Evolutionary conservation across 2,113 vertebrate species (phyloP).

Genomic region (Mungos mungo): DNA sequence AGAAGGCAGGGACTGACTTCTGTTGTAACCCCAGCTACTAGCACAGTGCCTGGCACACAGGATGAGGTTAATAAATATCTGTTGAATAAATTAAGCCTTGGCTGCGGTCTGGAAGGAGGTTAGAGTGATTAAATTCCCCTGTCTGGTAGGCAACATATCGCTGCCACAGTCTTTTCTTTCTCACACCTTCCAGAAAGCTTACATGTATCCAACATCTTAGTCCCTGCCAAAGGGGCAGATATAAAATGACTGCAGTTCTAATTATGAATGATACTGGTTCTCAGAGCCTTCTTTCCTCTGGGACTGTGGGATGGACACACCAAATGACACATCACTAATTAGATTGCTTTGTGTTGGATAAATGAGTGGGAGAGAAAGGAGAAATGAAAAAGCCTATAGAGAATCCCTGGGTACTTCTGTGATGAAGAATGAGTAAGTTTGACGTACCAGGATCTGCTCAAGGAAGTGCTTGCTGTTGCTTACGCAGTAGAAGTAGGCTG

Average conservation of each 20-base stretch:
- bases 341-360: not conserved
- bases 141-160: not conserved
- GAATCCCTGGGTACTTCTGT: not conserved
- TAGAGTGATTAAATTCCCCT: not conserved
- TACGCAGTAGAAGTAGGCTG: constrained; percentile 94
- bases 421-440: not conserved
- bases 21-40: not conserved
- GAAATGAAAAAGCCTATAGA: not conserved
- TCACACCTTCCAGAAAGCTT: not conserved
- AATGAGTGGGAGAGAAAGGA: constrained; percentile 1
- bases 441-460: constrained; percentile 93
- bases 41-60: not conserved
- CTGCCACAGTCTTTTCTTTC: not conserved
- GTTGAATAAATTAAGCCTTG: constrained; percentile 9
- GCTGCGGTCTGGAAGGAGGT: not conserved
- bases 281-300: not conserved
- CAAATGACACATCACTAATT: not conserved
- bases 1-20: not conserved
- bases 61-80: not conserved
- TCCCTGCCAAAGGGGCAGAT: not conserved
- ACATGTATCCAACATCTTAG: not conserved
- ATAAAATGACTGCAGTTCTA: not conserved
- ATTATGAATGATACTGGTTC: not conserved
- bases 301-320: not conserved
- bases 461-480: constrained; percentile 95